Evolutionary conservation across 2,888 invertebrate genomes (phyloP).

Genomic region (Hololepta plana): DNA sequence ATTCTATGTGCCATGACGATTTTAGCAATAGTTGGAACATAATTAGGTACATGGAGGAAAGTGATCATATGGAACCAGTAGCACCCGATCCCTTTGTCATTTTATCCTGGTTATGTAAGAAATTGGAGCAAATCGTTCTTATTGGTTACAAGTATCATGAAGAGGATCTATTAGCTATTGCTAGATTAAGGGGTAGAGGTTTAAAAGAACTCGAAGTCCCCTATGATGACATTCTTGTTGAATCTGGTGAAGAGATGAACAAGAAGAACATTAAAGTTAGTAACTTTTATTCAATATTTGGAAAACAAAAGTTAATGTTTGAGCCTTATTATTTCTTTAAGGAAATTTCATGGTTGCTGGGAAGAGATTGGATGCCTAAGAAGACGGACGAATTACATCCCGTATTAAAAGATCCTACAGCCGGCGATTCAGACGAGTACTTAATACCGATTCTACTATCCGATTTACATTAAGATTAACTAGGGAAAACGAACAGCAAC

Average conservation of each 20-base stretch:
- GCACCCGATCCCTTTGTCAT: conserved; percentile 43
- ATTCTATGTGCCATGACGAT: conserved; percentile 26
- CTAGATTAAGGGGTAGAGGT: conserved; percentile 36
- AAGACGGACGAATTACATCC: conserved; percentile 32
- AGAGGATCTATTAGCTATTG: conserved; percentile 44
- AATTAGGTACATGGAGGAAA: conserved; percentile 6
- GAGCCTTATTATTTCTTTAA: conserved; percentile 13
- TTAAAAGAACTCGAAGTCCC: conserved; percentile 38
- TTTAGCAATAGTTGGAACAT: conserved; percentile 10
- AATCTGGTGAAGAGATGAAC: no score
- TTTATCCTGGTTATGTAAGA: conserved; percentile 44
- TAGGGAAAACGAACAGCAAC: no score
- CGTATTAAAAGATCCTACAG: conserved; percentile 31
- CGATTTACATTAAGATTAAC: conserved; percentile 30
- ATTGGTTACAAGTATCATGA: conserved; percentile 38
- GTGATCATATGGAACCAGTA: conserved; percentile 7
- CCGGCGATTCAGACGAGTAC: conserved; percentile 37
- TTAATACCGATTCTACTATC: conserved; percentile 35
- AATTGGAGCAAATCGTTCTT: conserved; percentile 37
- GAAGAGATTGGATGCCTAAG: conserved; percentile 36
- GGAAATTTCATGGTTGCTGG: conserved; percentile 37
- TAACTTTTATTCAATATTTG: no score
- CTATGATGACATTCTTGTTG: conserved; percentile 26
- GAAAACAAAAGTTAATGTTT: conserved; percentile 1
- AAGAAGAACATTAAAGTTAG: no score